Evolutionary conservation across 2,113 vertebrate genomes (phyloP), one percentile per base, ranked within the genome.

Genomic region (Bubo bubo): DNA sequence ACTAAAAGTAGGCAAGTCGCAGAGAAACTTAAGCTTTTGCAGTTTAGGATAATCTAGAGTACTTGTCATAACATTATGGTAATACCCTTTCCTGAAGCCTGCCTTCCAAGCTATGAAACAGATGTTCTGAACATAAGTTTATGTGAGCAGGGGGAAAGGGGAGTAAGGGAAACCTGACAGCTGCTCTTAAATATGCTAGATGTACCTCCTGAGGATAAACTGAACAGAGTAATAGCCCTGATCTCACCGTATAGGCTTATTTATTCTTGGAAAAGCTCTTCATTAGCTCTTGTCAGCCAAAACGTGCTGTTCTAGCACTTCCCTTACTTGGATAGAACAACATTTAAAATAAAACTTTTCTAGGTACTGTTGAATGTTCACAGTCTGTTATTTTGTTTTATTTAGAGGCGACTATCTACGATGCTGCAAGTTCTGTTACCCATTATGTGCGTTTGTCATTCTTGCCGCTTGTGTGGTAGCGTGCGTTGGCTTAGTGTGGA

Each of bases 401-500:
- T 50, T 27, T 96, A 99, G 99, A 94, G 98, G 98, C 96, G 98
- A 98, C 81, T 99, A 99, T 85, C 77, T 98, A 16, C 99, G 98
- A 94, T 99, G 99, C 98, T 99, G 99, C 98, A 99, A 97, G 62
- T 97, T 99, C 93, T 99, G 99, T 97, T 99, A 99, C 94, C 99
- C 99, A 0, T 94, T 99, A 43, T 99, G 99, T 84, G 98, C 99
- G 2, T 99, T 99, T 95, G 98, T 99, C 94, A 98, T 99, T 77
- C 98, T 99, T 3, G 99, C 98, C 2, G 99, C 99, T 55, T 99
- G 99, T 43, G 98, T 99, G 50, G 98, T 99, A 96, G 99, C 99
- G 1, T 99, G 99, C 30, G 98, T 99, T 63, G 99, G 99, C 88
- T 98, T 99, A 86, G 99, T 99, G 84, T 99, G 99, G 99, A 99